phyloP scores from a whole-genome alignment of 1,140 invertebrate genomes.

The Drosophila busckii region DNA sequence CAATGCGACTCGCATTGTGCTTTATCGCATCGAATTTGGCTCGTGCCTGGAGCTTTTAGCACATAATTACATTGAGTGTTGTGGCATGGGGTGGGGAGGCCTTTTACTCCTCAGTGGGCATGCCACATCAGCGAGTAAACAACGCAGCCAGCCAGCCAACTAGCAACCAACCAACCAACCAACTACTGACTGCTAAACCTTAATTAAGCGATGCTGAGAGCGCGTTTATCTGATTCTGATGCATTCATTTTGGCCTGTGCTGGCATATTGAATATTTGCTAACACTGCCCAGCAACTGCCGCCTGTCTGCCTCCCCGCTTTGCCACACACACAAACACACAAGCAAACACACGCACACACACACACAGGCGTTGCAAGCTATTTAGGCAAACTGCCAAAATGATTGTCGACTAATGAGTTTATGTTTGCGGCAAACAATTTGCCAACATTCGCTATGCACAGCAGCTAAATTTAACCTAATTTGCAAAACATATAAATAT shows the following conservation, averaged over 20 bases:
- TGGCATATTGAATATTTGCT: constrained; percentile 36
- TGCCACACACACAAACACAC: background rate
- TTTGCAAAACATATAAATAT: no score
- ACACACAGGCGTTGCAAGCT: no score
- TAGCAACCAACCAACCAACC: no score
- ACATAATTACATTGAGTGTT: constrained; percentile 39
- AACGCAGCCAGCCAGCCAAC: no score
- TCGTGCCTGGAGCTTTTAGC: constrained; percentile 31
- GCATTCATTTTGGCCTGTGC: background rate
- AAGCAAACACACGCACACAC: constrained; percentile 4
- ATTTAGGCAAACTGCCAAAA: no score
- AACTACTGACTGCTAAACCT: constrained; percentile 24
- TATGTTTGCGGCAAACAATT: constrained; percentile 33
- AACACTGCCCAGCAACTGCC: background rate
- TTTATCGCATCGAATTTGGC: constrained; percentile 20
- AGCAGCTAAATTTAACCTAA: constrained; percentile 21
- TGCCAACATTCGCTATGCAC: no score
- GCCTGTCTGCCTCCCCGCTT: background rate
- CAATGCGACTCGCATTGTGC: constrained; percentile 22
- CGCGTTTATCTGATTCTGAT: constrained; percentile 16
- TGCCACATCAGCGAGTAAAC: no score
- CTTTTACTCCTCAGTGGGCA: constrained; percentile 3
- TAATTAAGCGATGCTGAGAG: constrained; percentile 29
- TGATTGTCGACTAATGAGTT: constrained; percentile 37
- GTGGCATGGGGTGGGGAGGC: background rate